Conservation (phyloP, 1,140 invertebrate genomes). For the Centruroides sculpturatus region DNA sequence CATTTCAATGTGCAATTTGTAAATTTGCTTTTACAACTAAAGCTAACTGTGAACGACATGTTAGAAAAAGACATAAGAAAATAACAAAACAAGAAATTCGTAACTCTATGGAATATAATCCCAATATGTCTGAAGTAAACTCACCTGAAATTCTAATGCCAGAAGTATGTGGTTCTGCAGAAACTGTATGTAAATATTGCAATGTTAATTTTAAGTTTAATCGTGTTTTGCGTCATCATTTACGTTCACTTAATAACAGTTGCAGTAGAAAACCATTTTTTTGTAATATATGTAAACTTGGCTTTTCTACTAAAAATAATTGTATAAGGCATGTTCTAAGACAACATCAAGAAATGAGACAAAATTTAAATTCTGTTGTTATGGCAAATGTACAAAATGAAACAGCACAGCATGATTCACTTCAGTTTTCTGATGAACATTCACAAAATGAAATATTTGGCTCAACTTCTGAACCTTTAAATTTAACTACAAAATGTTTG, state of each 20-base stretch:
- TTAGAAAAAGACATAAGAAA: conserved; percentile 63
- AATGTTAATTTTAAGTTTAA: conserved; percentile 32
- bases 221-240: conserved; percentile 30
- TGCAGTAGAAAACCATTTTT: conserved; percentile 30
- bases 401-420: background rate
- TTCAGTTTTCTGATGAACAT: background rate
- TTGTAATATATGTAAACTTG: conserved; percentile 28
- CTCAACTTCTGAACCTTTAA: background rate
- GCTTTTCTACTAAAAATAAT: conserved; percentile 34
- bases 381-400: conserved; percentile 1
- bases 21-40: conserved; percentile 94
- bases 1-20: conserved; percentile 84
- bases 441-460: background rate
- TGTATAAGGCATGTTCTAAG: conserved; percentile 32
- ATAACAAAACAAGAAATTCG: conserved; percentile 39
- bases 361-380: conserved; percentile 22
- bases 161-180: conserved; percentile 14
- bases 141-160: conserved; percentile 6
- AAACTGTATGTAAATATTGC: conserved; percentile 35
- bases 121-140: conserved; percentile 15
- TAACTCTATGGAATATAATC: conserved; percentile 21
- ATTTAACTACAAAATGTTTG: too few relatives aligned
- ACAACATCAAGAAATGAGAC: conserved; percentile 26
- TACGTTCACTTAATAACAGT: conserved; percentile 28
- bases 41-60: conserved; percentile 58